Percentiles rank a stretch among this genome's conserved stretches.
Evolutionary conservation across 2,797 vertebrate species (phyloP).

Genomic region (Xenentodon cancila): DNA sequence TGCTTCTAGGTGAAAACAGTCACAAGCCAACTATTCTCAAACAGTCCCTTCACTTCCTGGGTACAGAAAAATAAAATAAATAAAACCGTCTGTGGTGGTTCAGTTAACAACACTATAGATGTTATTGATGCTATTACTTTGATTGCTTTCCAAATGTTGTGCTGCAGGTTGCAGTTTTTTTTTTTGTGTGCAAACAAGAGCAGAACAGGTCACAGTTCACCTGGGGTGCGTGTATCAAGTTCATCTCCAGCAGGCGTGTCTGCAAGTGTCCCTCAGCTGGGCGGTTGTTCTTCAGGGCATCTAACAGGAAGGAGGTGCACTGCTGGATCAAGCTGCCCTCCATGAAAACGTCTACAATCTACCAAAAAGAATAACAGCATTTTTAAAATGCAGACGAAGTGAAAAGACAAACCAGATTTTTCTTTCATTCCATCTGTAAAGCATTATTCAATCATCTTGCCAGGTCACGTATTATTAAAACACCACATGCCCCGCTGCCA

Average conservation of each 20-base stretch:
- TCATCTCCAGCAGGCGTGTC: slow-evolving; percentile 94
- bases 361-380: too few species aligned
- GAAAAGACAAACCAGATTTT: not conserved
- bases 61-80: too few species aligned
- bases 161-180: not conserved
- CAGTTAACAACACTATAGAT: too few species aligned
- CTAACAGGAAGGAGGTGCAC: slow-evolving; percentile 93
- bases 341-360: slow-evolving; percentile 97
- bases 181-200: not conserved
- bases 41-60: too few species aligned
- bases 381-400: not conserved
- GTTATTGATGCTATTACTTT: too few species aligned
- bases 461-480: slow-evolving; percentile 19
- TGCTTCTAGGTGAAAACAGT: not conserved
- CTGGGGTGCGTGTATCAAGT: slow-evolving; percentile 94
- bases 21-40: not conserved
- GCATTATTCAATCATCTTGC: slow-evolving; percentile 21
- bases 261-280: slow-evolving; percentile 91
- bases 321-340: slow-evolving; percentile 94
- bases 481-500: slow-evolving; percentile 32
- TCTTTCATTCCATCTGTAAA: slow-evolving; percentile 14
- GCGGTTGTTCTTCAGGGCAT: slow-evolving; percentile 90
- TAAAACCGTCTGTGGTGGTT: too few species aligned
- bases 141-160: too few species aligned
- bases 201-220: slow-evolving; percentile 53